Conservation (phyloP, 2,888 invertebrate species). For the Parelbella ahira region DNA sequence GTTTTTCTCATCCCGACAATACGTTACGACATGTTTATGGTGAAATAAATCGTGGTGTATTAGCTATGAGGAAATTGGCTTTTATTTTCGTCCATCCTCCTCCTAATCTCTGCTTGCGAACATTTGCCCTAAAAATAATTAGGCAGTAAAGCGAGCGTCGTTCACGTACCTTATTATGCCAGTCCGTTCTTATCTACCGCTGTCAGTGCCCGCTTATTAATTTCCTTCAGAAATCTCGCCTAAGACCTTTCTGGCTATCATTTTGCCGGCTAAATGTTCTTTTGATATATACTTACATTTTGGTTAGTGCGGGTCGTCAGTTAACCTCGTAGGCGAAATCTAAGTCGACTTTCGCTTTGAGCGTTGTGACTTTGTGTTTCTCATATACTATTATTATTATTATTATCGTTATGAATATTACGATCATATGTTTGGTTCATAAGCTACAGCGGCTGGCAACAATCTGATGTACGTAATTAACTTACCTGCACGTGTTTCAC, state of each 20-base stretch:
- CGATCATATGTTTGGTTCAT: too few species aligned
- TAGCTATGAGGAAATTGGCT: conserved; percentile 17
- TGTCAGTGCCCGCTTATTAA: conserved; percentile 42
- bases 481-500: too few species aligned
- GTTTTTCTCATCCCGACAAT: too few species aligned
- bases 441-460: too few species aligned
- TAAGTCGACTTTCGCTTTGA: background rate
- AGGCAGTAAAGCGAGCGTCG: conserved; percentile 32
- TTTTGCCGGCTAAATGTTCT: conserved; percentile 17
- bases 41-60: conserved; percentile 13
- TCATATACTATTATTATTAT: too few species aligned
- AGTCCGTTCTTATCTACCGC: conserved; percentile 39
- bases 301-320: background rate
- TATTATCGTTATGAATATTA: too few species aligned
- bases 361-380: too few species aligned
- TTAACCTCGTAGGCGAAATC: background rate
- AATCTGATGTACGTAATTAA: too few species aligned
- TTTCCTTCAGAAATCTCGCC: conserved; percentile 33
- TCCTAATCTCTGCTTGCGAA: conserved; percentile 18
- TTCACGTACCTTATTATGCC: conserved; percentile 39
- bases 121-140: conserved; percentile 24
- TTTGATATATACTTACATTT: conserved; percentile 5
- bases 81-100: conserved; percentile 18
- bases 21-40: too few species aligned
- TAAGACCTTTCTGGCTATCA: conserved; percentile 20